phyloP scores from a whole-genome alignment of 1,140 invertebrate species.

The Heliconius hewitsoni region DNA sequence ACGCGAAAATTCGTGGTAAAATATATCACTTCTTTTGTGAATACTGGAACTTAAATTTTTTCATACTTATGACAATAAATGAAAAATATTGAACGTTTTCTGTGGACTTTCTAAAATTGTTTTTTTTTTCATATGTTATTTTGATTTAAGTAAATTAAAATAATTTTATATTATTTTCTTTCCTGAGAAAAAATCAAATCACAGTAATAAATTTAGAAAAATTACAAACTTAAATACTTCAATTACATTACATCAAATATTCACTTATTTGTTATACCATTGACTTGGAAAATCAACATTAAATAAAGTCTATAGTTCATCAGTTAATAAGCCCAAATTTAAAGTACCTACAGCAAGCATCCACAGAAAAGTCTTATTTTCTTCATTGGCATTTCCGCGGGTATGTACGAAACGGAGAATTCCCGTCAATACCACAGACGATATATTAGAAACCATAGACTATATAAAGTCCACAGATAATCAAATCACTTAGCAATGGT shows the following conservation, averaged over 20 bases:
- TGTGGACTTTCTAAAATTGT: slow-evolving; percentile 24
- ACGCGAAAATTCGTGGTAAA: no score
- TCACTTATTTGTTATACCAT: no score
- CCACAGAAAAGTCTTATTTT: slow-evolving; percentile 46
- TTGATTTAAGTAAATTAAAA: background rate
- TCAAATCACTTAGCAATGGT: slow-evolving; percentile 63
- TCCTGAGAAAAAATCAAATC: background rate
- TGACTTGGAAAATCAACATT: no score
- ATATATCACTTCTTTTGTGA: slow-evolving; percentile 43
- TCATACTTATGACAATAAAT: slow-evolving; percentile 40
- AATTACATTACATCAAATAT: no score
- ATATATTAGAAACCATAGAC: background rate
- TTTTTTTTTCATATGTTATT: no score
- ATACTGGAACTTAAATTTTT: slow-evolving; percentile 60
- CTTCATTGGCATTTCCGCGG: background rate
- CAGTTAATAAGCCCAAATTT: background rate
- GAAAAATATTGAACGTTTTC: slow-evolving; percentile 43
- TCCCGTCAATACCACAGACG: no score
- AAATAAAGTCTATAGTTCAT: no score
- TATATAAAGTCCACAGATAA: background rate
- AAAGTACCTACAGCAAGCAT: slow-evolving; percentile 3
- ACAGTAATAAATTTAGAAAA: background rate
- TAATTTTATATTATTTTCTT: background rate
- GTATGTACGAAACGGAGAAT: no score
- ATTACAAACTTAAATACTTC: no score